Evolutionary conservation across 1,140 invertebrate genomes (phyloP).

Genomic region (Calycopis cecrops): DNA sequence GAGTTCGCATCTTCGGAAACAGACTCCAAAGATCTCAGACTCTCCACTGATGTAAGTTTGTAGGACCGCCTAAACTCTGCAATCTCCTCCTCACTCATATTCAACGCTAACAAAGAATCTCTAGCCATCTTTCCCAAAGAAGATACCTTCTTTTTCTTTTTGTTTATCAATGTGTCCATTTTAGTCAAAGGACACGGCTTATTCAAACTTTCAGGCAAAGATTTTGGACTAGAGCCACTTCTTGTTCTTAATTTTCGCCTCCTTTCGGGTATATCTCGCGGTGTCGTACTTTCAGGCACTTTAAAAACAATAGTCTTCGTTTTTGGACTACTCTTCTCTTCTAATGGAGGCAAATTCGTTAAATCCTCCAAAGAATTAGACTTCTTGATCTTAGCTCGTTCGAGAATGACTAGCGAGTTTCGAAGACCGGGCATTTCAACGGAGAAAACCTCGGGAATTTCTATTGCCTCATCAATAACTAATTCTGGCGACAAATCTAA

Average conservation of each 20-base stretch:
- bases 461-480: conserved; percentile 52
- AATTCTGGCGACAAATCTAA: conserved; percentile 60
- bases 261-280: conserved; percentile 55
- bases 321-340: conserved; percentile 45
- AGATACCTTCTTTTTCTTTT: conserved; percentile 62
- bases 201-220: conserved; percentile 60
- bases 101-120: conserved; percentile 63
- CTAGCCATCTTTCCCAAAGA: conserved; percentile 66
- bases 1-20: conserved; percentile 69
- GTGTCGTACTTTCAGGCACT: conserved; percentile 55
- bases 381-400: conserved; percentile 59
- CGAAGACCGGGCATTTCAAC: conserved; percentile 41
- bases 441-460: conserved; percentile 49
- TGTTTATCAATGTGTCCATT: conserved; percentile 51
- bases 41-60: conserved; percentile 64
- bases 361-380: conserved; percentile 61
- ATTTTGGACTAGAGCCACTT: conserved; percentile 66
- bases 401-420: conserved; percentile 50
- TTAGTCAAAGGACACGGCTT: conserved; percentile 53
- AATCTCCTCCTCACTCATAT: conserved; percentile 69
- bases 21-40: conserved; percentile 60
- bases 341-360: conserved; percentile 28
- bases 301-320: conserved; percentile 60
- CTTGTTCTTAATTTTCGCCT: conserved; percentile 42
- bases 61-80: conserved; percentile 57